phyloP scores from a whole-genome alignment of 1,140 invertebrate genomes.

The Drosophila fuyamai region DNA sequence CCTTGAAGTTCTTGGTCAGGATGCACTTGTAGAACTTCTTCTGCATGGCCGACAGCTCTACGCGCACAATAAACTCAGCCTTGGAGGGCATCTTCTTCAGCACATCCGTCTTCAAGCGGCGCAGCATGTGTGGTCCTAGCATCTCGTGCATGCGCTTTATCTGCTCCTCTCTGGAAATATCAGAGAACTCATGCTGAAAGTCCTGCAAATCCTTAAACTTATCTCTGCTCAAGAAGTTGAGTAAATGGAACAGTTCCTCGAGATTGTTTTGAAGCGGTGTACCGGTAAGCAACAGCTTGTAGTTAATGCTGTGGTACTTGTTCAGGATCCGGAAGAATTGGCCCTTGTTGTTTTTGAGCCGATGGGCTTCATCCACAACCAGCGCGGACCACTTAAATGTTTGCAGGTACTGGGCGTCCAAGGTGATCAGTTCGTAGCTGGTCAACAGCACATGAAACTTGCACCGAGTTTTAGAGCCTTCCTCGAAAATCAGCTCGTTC shows the following conservation, averaged over 20 bases:
- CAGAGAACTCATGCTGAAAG: neutral
- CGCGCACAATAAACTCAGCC: slow-evolving; percentile 3
- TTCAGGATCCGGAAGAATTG: neutral
- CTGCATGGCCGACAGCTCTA: slow-evolving; percentile 4
- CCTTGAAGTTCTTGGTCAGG: neutral
- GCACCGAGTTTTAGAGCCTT: neutral
- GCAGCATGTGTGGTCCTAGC: neutral
- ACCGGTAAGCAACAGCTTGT: slow-evolving; percentile 1
- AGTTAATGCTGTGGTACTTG: neutral
- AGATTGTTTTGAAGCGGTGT: slow-evolving; percentile 4
- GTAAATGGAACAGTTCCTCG: neutral
- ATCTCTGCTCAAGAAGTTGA: neutral
- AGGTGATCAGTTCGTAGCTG: neutral
- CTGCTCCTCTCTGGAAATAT: slow-evolving; percentile 2
- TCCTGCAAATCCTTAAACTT: neutral
- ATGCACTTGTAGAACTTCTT: slow-evolving; percentile 3
- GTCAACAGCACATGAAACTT: slow-evolving; percentile 1
- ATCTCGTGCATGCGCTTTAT: slow-evolving; percentile 5
- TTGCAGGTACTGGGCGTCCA: neutral
- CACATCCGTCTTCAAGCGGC: neutral
- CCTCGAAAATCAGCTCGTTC: neutral
- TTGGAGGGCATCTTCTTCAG: neutral
- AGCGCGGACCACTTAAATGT: neutral
- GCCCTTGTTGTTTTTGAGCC: neutral
- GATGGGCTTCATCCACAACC: slow-evolving; percentile 4